A percentile compares a stretch with the other conserved stretches of the same genome.
Conservation (phyloP, 2,797 vertebrate species). For the Scleropages formosus region DNA sequence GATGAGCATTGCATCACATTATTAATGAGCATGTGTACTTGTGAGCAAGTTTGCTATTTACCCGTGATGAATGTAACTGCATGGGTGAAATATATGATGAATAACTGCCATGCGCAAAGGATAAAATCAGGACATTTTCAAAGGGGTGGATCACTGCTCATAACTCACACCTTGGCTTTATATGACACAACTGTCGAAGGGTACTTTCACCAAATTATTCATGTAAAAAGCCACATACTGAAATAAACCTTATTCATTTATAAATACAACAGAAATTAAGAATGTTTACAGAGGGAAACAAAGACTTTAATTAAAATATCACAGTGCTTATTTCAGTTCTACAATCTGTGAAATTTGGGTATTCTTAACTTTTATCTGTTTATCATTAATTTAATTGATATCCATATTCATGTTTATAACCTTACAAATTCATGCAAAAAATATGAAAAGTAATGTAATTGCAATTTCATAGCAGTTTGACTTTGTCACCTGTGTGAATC, state of each 20-base stretch:
- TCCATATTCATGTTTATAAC: too few species aligned
- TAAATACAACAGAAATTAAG: neutral
- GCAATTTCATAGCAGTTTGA: too few species aligned
- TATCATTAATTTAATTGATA: too few species aligned
- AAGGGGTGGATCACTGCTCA: neutral
- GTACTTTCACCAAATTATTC: neutral
- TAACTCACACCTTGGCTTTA: neutral
- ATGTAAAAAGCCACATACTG: neutral
- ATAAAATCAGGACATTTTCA: conserved; percentile 65
- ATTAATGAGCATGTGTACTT: conserved; percentile 90
- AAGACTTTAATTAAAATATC: neutral
- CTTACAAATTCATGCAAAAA: too few species aligned
- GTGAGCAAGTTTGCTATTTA: conserved; percentile 79
- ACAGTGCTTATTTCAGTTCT: neutral
- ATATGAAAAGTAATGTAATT: too few species aligned
- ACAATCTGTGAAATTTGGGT: neutral
- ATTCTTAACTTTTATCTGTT: too few species aligned
- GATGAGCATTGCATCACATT: conserved; percentile 84
- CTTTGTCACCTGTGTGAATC: too few species aligned
- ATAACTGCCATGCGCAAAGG: conserved; percentile 65
- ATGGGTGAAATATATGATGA: conserved; percentile 75
- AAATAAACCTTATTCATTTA: neutral
- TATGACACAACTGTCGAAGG: neutral
- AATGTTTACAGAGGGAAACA: neutral
- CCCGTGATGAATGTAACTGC: conserved; percentile 78